Percentiles rank a stretch among this genome's conserved stretches.
Evolutionary conservation across 1,140 invertebrate species (phyloP).

Genomic region (Drosophila serrata): DNA sequence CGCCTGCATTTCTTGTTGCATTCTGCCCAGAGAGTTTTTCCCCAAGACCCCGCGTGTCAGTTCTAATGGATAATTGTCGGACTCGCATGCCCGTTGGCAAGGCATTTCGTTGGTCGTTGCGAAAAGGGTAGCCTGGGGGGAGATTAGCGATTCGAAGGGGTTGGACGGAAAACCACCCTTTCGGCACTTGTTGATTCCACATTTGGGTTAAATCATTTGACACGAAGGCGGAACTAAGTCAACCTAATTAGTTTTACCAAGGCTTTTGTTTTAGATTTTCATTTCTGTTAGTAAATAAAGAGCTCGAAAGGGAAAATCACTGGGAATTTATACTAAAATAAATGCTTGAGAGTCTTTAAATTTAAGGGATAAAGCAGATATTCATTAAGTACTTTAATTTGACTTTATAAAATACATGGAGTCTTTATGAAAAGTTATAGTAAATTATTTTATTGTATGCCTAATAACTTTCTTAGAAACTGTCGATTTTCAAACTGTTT

Average conservation of each 20-base stretch:
- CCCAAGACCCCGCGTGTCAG: constrained; percentile 62
- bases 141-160: constrained; percentile 25
- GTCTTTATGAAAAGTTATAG: too few relatives aligned
- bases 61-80: constrained; percentile 83
- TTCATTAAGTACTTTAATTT: not conserved
- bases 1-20: constrained; percentile 30
- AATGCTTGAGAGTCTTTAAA: not conserved
- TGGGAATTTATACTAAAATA: not conserved
- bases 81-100: constrained; percentile 57
- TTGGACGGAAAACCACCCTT: not conserved
- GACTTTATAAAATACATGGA: too few relatives aligned
- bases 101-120: constrained; percentile 14
- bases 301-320: not conserved
- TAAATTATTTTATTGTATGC: too few relatives aligned
- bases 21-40: constrained; percentile 8
- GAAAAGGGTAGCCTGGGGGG: constrained; percentile 35
- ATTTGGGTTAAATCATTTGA: constrained; percentile 10
- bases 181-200: constrained; percentile 35
- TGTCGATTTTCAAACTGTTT: not conserved
- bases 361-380: accelerated
- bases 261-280: not conserved
- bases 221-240: constrained; percentile 3
- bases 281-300: not conserved
- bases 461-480: not conserved
- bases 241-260: constrained; percentile 1